Conservation (phyloP, 1,140 invertebrate genomes). For the Neotoxoptera formosana region DNA sequence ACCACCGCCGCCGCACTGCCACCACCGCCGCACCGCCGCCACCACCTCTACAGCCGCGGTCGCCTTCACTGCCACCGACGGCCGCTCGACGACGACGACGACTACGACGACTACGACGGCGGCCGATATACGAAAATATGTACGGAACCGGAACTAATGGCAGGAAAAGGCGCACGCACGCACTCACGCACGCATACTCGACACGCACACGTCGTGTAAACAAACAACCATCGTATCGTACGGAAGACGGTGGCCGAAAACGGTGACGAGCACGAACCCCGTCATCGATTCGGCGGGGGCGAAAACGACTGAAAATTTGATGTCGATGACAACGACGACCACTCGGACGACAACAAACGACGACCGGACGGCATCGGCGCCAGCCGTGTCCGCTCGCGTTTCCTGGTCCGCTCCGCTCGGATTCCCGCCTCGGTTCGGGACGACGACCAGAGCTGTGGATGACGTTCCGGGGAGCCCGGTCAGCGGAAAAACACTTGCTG, state of each 20-base stretch:
- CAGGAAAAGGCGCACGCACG: slow-evolving; percentile 34
- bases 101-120: not conserved
- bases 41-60: not conserved
- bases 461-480: not conserved
- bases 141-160: slow-evolving; percentile 46
- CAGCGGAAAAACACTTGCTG: not conserved
- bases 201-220: slow-evolving; percentile 44
- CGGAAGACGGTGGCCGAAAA: slow-evolving; percentile 20
- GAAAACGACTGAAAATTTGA: not conserved
- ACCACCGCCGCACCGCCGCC: not conserved
- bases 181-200: not conserved
- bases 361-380: not conserved
- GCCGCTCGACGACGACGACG: slow-evolving; percentile 10
- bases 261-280: not conserved
- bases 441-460: not conserved
- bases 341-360: not conserved
- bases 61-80: not conserved
- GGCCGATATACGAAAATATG: slow-evolving; percentile 42
- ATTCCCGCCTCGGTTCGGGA: not conserved
- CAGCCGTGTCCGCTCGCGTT: not conserved
- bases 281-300: slow-evolving; percentile 41
- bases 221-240: slow-evolving; percentile 22
- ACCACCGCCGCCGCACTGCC: not conserved
- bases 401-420: not conserved
- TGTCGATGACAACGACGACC: not conserved